These are phyloP conservation scores for Coregonus ussuriensis DNA, from an alignment of 2,797 vertebrate genomes.

Conservation along the genomic window DNA sequence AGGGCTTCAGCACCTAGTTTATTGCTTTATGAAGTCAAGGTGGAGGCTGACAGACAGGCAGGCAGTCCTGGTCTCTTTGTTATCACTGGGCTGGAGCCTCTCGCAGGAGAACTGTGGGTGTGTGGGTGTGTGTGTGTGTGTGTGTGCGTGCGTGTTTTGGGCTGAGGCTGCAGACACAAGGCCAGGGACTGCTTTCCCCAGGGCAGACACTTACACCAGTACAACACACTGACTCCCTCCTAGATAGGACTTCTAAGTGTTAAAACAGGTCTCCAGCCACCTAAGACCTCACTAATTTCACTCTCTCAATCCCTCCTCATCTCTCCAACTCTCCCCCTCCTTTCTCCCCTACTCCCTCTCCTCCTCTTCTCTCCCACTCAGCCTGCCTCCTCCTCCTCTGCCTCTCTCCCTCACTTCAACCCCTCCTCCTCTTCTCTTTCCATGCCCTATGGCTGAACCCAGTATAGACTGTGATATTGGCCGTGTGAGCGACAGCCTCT, in stretches of 20 bases:
- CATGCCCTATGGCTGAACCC: slow-evolving; percentile 68
- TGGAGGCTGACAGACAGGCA: slow-evolving; percentile 32
- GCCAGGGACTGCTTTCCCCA: slow-evolving; percentile 24
- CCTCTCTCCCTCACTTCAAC: neutral
- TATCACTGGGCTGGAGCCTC: neutral
- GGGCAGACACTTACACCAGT: slow-evolving; percentile 9
- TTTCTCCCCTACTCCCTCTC: slow-evolving; percentile 14
- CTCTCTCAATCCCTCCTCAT: neutral
- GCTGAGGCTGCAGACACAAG: neutral
- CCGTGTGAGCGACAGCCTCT: slow-evolving; percentile 67
- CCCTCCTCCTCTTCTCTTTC: slow-evolving; percentile 26
- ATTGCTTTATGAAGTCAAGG: slow-evolving; percentile 49
- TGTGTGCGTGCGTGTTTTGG: neutral
- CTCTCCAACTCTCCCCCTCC: neutral
- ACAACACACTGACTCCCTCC: neutral
- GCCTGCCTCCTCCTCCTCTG: neutral
- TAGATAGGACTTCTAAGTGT: neutral
- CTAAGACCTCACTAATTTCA: neutral
- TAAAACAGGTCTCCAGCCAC: slow-evolving; percentile 1
- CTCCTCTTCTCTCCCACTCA: slow-evolving; percentile 16
- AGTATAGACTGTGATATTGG: slow-evolving; percentile 68
- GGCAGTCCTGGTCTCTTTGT: slow-evolving; percentile 17
- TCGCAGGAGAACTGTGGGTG: neutral
- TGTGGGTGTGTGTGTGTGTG: neutral
- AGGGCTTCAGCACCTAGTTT: slow-evolving; percentile 43